Base-by-base conservation (phyloP, 2,888 invertebrate species). In the Erebia aethiops region DNA sequence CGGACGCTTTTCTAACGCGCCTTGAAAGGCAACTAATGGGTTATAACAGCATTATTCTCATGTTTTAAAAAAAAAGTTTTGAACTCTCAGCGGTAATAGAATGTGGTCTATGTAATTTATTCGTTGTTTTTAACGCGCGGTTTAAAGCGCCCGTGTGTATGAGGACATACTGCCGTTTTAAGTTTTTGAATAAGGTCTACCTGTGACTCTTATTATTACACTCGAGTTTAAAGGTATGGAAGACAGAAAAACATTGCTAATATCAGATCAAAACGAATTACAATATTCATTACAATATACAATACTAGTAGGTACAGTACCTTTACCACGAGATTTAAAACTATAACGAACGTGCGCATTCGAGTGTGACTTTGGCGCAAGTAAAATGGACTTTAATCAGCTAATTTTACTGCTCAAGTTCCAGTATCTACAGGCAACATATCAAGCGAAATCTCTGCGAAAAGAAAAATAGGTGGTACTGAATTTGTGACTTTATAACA, bases 171-270 rank as follows among this genome's bases (percentile, higher is more conserved):
- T 70, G 77, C 63, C 18, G 61, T 72, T 71, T 67, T 60, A 41
- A 13, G 54, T 65, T 49, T 66, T 51, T 54, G 69, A 56, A 56
- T 57, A 26, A 54, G 54, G 14, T n/a, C 51, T 16, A 64, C 65
- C 54, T 70, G 61, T 62, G 65, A 56, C 66, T 70, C 60, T 62
- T 68, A 69, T 71, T 56, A 57, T 74, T 71, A 69, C 61, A 72
- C 62, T 70, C 71, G 75, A 74, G 70, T 76, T 71, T 69, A 76
- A 62, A 66, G 64, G 58, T 88, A 90, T 92, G 92, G 92, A 92
- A 92, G 92, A 92, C 92, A 88, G 90, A 88, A 91, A 88, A 88
- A 83, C 88, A 90, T 92, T 88, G 88, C 88, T 87, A n/a, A 88
- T 87, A 89, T 87, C 92, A 92, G 91, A 92, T 92, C 91, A 86